Base-by-base conservation (phyloP, 2,797 vertebrate genomes). In the Podargus strigoides region DNA sequence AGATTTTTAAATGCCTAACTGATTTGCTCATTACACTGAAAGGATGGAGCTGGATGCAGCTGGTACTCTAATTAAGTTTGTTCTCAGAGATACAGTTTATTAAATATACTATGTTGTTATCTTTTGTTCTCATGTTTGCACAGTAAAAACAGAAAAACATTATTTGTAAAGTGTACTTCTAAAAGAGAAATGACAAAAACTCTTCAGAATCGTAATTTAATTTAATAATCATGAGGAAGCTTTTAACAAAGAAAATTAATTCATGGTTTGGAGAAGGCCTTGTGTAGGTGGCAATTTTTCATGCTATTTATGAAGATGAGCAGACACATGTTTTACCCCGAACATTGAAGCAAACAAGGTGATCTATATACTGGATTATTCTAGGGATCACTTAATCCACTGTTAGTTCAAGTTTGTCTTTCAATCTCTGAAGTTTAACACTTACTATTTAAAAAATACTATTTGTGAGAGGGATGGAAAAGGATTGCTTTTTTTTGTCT, bases 1-100 rank as follows among this genome's bases (percentile, higher is more conserved):
- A 92, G 77, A 80, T 90, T 95, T 96, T 89, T 83, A 94, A 96
- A 87, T 94, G 91, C 82, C 59, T 85, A 93, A 83, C 55, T 79
- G 79, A 81, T 93, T 93, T 79, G 56, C 70, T 96, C 70, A 88
- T 94, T 97, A 85, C 73, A 47, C 39, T 93, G 80, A 74, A 90
- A 91, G 77, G 80, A 96, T 72, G 52, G 28, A 79, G 66, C 88
- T 93, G 69, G 79, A 84, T 85, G 85, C 89, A 96, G 92, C 93
- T 87, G 69, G 67, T 87, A 83, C 80, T 89, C 66, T 92, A 96
- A 95, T 95, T 89, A 95, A 87, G 44, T 80, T 95, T 92, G 68
- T 91, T 91, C 73, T 72, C 67, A 63, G 74, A 87, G 84, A 91
- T 87, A 55, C 50, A 82, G 67, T 91, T 94, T 91, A 76, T 92